Conservation (phyloP, 2,888 invertebrate species). For the Antheraea yamamai region DNA sequence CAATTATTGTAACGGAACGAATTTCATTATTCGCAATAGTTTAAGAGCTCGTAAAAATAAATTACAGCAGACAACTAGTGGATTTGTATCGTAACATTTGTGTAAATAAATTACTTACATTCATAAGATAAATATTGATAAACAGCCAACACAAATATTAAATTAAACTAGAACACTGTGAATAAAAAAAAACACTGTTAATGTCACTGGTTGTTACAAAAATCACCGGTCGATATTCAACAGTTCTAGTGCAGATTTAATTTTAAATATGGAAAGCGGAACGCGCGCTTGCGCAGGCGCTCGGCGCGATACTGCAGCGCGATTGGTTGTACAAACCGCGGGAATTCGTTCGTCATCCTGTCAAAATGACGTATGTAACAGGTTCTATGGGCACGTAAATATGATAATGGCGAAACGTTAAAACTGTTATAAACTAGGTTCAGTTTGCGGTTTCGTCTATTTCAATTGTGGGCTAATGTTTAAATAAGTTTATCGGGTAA, state of each 20-base stretch:
- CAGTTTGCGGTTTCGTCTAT: not conserved
- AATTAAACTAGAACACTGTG: not conserved
- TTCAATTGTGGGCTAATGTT: not conserved
- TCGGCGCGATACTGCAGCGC: constrained; percentile 58
- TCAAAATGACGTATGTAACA: constrained; percentile 50
- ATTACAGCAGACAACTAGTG: not conserved
- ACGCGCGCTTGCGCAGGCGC: constrained; percentile 56
- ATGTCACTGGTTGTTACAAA: not conserved
- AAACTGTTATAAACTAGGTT: constrained; percentile 26
- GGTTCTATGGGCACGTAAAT: constrained; percentile 47
- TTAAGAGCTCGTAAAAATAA: constrained; percentile 9
- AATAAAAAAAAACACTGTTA: not conserved
- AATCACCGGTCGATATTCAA: not conserved
- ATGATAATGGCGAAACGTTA: constrained; percentile 37
- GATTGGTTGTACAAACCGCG: constrained; percentile 56
- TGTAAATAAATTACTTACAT: constrained; percentile 12
- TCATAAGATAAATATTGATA: not conserved
- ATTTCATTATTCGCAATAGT: constrained; percentile 9
- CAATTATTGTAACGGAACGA: not conserved
- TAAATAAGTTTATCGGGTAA: not conserved
- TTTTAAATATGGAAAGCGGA: constrained; percentile 25
- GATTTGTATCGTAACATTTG: constrained; percentile 11
- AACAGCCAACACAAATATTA: not conserved
- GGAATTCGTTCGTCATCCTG: constrained; percentile 50
- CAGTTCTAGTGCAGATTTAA: not conserved